Percentiles rank a stretch among this genome's conserved stretches.
phyloP scores from a whole-genome alignment of 2,797 vertebrate species.

The Typhlichthys eigenmanni region DNA sequence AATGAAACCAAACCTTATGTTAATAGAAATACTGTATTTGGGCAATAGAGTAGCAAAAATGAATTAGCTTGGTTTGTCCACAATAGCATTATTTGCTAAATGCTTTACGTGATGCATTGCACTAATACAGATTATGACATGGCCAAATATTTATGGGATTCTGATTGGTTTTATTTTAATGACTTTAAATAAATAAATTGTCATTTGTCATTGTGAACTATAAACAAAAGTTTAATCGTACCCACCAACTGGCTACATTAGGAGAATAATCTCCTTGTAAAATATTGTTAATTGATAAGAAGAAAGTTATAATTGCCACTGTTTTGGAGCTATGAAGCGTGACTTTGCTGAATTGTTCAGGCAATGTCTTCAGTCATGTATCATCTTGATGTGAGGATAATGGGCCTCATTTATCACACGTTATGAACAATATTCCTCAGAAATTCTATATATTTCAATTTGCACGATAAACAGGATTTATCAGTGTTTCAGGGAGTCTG shows the following conservation, averaged over 20 bases:
- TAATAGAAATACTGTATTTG: too few species aligned
- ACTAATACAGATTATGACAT: too few species aligned
- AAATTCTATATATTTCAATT: too few species aligned
- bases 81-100: too few species aligned
- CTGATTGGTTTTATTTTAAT: background rate
- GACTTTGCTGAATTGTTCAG: background rate
- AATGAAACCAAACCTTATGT: background rate
- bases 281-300: too few species aligned
- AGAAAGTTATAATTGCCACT: background rate
- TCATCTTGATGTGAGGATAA: background rate
- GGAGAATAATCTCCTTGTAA: too few species aligned
- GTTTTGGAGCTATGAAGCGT: background rate
- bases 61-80: too few species aligned
- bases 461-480: too few species aligned
- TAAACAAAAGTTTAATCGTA: background rate
- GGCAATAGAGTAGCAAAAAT: too few species aligned
- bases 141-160: background rate
- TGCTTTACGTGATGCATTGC: too few species aligned
- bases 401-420: background rate
- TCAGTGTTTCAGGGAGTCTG: too few species aligned
- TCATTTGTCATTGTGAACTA: background rate
- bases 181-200: background rate
- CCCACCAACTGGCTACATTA: background rate
- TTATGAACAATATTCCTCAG: too few species aligned
- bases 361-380: background rate